phyloP scores from a whole-genome alignment of 2,888 invertebrate genomes.

The Drosophila kanekoi region DNA sequence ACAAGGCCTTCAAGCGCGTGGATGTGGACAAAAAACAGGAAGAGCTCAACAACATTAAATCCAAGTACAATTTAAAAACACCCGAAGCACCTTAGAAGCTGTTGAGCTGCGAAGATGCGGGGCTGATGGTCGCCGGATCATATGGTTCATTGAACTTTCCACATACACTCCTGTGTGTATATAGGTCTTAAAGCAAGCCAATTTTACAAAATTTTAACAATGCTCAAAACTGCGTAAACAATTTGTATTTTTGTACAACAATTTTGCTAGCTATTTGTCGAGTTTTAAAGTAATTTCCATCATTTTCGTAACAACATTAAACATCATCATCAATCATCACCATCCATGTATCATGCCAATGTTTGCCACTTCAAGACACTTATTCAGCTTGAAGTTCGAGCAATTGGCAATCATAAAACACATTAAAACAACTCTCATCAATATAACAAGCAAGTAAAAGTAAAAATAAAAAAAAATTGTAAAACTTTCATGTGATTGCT shows the following conservation, averaged over 20 bases:
- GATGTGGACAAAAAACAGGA: conserved; percentile 98
- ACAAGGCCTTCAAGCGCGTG: conserved; percentile 97
- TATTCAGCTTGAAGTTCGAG: conserved; percentile 23
- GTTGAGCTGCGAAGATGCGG: not conserved
- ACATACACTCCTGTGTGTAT: conserved; percentile 5
- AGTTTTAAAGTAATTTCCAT: conserved; percentile 56
- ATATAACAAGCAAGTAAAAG: conserved; percentile 79
- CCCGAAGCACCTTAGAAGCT: conserved; percentile 71
- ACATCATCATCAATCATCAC: conserved; percentile 49
- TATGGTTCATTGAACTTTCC: conserved; percentile 25
- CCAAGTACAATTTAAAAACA: conserved; percentile 94
- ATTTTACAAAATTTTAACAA: conserved; percentile 26
- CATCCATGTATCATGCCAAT: conserved; percentile 42
- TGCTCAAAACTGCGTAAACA: conserved; percentile 21
- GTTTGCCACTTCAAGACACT: conserved; percentile 21
- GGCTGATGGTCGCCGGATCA: not conserved
- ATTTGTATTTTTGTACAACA: conserved; percentile 32
- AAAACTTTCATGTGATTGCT: conserved; percentile 27
- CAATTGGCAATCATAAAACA: conserved; percentile 39
- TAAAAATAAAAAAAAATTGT: conserved; percentile 67
- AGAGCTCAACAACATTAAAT: conserved; percentile 97
- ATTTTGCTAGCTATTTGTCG: conserved; percentile 69
- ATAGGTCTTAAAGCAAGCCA: conserved; percentile 5
- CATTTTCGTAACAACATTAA: conserved; percentile 55
- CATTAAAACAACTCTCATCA: conserved; percentile 55